Conservation (phyloP, 2,113 vertebrate species). For the Pristiophorus japonicus region DNA sequence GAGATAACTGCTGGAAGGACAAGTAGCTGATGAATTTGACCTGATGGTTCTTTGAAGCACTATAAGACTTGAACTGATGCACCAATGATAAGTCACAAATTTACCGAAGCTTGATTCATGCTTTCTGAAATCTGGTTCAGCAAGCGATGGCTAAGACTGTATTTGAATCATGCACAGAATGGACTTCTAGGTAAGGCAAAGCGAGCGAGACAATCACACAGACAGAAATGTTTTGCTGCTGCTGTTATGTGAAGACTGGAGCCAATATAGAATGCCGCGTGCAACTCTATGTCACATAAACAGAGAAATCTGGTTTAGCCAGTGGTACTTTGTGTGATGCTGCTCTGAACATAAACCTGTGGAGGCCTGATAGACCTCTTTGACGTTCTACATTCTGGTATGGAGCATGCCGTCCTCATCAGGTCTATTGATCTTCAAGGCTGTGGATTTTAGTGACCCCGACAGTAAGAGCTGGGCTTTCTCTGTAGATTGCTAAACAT, state of each 20-base stretch:
- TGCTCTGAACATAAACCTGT: background rate
- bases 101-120: background rate
- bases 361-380: background rate
- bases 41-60: background rate
- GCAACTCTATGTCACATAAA: background rate
- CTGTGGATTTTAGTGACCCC: background rate
- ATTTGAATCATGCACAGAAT: too few species aligned
- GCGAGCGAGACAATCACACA: too few species aligned
- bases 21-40: background rate
- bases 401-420: background rate
- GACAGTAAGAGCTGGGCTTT: background rate
- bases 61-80: background rate
- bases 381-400: background rate
- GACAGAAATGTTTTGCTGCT: background rate
- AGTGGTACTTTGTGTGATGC: background rate
- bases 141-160: too few species aligned
- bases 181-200: too few species aligned
- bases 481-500: background rate
- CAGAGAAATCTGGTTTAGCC: background rate
- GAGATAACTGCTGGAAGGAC: background rate
- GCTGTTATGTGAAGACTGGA: background rate
- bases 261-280: background rate
- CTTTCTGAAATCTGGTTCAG: too few species aligned
- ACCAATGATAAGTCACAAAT: background rate
- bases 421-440: background rate